Conservation (phyloP, 2,888 invertebrate genomes). For the Lamellibrachia satsuma region DNA sequence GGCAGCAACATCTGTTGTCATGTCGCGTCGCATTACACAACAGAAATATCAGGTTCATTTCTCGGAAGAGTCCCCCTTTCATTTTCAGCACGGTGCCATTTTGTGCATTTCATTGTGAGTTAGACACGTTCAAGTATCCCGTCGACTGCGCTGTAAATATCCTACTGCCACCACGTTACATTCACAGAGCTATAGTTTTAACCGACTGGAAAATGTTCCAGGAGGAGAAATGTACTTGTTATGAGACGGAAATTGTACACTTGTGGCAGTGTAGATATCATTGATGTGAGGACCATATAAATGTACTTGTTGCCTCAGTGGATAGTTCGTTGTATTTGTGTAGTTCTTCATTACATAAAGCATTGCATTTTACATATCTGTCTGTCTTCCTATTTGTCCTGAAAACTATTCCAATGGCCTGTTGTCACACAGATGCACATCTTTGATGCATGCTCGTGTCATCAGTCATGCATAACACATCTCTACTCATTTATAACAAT, state of each 20-base stretch:
- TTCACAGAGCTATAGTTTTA: conserved; percentile 5
- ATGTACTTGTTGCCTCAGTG: conserved; percentile 17
- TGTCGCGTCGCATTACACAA: not conserved
- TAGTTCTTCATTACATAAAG: conserved; percentile 17
- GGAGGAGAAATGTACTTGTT: not conserved
- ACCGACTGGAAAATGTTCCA: not conserved
- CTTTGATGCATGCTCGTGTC: not conserved
- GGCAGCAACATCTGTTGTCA: not conserved
- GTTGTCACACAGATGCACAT: not conserved
- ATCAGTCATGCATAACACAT: not conserved
- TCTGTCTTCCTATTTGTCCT: not conserved
- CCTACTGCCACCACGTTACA: conserved; percentile 10
- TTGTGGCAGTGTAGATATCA: not conserved
- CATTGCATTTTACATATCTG: not conserved
- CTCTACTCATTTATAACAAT: too few species aligned
- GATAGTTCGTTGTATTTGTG: conserved; percentile 17
- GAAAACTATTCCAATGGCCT: not conserved
- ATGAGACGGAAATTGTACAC: not conserved
- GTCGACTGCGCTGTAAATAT: not conserved
- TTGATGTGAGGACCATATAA: not conserved
- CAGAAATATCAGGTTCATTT: not conserved
- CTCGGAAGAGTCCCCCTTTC: not conserved
- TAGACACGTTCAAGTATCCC: not conserved
- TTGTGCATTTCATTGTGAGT: conserved; percentile 6
- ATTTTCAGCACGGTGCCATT: not conserved